Base-by-base conservation (phyloP, 2,113 vertebrate species). In the Alexandromys fortis region DNA sequence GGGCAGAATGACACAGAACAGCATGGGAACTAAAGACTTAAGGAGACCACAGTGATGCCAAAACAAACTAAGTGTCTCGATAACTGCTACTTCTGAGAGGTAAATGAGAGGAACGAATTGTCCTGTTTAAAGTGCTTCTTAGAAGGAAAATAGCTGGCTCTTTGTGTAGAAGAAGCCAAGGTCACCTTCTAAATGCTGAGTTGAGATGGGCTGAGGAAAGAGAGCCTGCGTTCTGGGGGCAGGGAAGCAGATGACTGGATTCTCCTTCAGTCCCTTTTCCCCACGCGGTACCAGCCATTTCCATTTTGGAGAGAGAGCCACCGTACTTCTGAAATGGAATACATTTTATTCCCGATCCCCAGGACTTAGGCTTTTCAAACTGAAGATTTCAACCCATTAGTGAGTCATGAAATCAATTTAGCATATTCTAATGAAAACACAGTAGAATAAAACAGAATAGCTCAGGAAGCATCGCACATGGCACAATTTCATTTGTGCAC, bases 391-490 rank as follows among this genome's bases (percentile, higher is more conserved):
- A 89, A 58, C 35, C 72, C 35, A 72, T 33, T 65, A 79, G 5
- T 72, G 49, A 70, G 63, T 90, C 86, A 72, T 38, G 52, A 92
- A 95, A 96, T 76, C 21, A 79, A 75, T 78, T 89, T 58, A 92
- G 78, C 4, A 55, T 81, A 63, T 79, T 90, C 90, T 83, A 97
- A 92, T 88, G 85, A 88, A 90, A 90, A 67, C 45, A 70, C 47
- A 65, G 88, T 22, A 78, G 79, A 78, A 92, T 70, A 94, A 67
- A 87, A 83, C 30, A 72, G 86, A 78, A 96, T 76, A 94, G 63
- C 92, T 42, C 21, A 38, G n/a, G 89, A 33, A 22, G 58, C 21
- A 65, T 63, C 16, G 35, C 49, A 70, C 4, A 4, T 47, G 28
- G 35, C 35, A 75, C 85, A 8, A 22, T 68, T 77, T 86, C 33